Evolutionary conservation across 2,888 invertebrate species (phyloP).

Genomic region (Drosophila villosipedis): DNA sequence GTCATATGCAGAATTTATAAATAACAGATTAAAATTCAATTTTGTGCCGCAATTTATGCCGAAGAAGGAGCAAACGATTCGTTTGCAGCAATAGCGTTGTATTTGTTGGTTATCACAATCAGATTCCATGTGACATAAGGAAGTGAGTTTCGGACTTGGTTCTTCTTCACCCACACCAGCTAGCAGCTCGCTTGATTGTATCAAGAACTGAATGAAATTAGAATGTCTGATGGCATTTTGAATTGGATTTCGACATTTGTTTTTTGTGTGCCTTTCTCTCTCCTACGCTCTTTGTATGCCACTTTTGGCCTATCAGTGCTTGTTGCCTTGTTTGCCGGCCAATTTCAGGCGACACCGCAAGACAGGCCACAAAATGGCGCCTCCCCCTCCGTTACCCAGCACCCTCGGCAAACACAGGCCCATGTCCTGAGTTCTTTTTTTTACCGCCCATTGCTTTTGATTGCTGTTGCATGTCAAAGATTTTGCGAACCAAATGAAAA

Average conservation of each 20-base stretch:
- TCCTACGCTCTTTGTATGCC: slow-evolving; percentile 13
- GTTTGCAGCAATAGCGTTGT: slow-evolving; percentile 35
- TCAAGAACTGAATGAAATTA: slow-evolving; percentile 81
- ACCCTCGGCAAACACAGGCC: slow-evolving; percentile 1
- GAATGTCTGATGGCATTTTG: slow-evolving; percentile 80
- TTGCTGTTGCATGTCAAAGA: slow-evolving; percentile 78
- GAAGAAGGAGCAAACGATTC: slow-evolving; percentile 17
- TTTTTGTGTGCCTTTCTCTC: slow-evolving; percentile 23
- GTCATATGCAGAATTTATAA: slow-evolving; percentile 3
- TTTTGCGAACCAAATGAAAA: slow-evolving; percentile 72
- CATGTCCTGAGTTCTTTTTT: slow-evolving; percentile 2
- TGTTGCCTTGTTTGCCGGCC: slow-evolving; percentile 56
- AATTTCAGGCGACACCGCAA: slow-evolving; percentile 74
- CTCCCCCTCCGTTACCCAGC: not conserved
- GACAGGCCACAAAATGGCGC: slow-evolving; percentile 73
- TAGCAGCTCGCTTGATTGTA: slow-evolving; percentile 60
- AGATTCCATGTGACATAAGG: slow-evolving; percentile 65
- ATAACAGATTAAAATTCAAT: slow-evolving; percentile 52
- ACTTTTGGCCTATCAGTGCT: slow-evolving; percentile 23
- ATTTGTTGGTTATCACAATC: slow-evolving; percentile 62
- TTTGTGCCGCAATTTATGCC: slow-evolving; percentile 50
- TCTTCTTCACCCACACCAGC: not conserved
- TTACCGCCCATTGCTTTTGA: slow-evolving; percentile 55
- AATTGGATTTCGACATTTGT: slow-evolving; percentile 71
- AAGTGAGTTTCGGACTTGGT: slow-evolving; percentile 42